A percentile compares a stretch with the other conserved stretches of the same genome.
These are phyloP conservation scores for Regulus satrapa DNA, from an alignment of 2,113 vertebrate genomes.

Conservation along the genomic window DNA sequence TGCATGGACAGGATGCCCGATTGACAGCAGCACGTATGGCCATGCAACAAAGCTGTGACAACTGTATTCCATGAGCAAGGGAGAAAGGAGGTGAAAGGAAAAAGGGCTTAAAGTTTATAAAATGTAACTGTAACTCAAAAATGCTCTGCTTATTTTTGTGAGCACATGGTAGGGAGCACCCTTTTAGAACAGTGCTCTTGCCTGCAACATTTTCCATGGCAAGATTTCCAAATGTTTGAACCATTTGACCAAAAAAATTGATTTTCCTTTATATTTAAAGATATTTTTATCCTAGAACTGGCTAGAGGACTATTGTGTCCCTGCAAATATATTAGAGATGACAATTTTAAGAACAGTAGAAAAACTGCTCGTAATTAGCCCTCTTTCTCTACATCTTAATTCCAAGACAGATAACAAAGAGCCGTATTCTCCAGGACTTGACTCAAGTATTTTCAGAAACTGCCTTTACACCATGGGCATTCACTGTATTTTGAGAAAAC, in stretches of 20 bases:
- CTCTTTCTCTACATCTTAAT: neutral
- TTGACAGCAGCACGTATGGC: neutral
- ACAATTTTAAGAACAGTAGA: neutral
- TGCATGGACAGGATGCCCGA: slow-evolving; percentile 1
- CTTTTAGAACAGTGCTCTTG: neutral
- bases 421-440: neutral
- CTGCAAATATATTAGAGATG: neutral
- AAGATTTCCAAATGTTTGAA: neutral
- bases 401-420: neutral
- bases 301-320: neutral
- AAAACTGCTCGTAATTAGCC: neutral
- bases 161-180: neutral
- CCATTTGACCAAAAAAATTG: neutral
- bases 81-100: neutral
- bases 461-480: neutral
- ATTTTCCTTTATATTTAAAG: neutral
- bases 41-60: neutral
- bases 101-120: neutral
- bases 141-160: neutral
- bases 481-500: slow-evolving; percentile 4
- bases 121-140: neutral
- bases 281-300: neutral
- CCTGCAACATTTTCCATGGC: neutral
- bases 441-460: slow-evolving; percentile 28
- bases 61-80: neutral